A percentile compares a stretch with the other conserved stretches of the same genome.
Conservation (phyloP, 1,140 invertebrate genomes). For the Brachionus asplanchnoidis region DNA sequence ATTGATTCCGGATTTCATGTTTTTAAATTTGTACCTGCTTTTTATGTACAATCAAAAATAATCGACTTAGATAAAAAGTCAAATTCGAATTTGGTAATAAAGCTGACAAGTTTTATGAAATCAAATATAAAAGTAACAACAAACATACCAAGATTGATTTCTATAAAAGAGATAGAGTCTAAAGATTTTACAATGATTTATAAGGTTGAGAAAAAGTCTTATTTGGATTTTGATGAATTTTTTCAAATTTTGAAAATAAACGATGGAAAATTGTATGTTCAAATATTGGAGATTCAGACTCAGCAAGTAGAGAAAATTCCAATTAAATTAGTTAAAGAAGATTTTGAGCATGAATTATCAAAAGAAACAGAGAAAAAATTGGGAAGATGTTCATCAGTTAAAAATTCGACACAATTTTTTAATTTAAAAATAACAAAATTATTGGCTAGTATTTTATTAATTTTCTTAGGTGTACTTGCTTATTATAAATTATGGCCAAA, state of each 20-base stretch:
- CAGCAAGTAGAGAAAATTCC: not conserved
- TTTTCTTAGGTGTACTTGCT: too few relatives aligned
- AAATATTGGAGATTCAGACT: not conserved
- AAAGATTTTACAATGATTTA: not conserved
- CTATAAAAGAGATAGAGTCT: not conserved
- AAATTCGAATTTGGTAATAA: not conserved
- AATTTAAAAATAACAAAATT: too few relatives aligned
- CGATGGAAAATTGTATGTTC: not conserved
- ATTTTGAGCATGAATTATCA: too few relatives aligned
- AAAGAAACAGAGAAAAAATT: too few relatives aligned
- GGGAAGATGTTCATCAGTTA: too few relatives aligned
- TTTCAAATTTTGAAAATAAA: not conserved
- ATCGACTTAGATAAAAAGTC: not conserved
- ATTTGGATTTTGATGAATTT: not conserved
- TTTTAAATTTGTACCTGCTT: not conserved
- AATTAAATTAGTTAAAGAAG: not conserved
- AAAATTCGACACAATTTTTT: too few relatives aligned
- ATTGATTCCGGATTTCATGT: not conserved
- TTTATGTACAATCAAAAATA: not conserved
- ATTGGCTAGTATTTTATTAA: too few relatives aligned
- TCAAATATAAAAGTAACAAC: not conserved
- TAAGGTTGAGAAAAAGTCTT: not conserved
- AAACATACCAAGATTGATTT: not conserved
- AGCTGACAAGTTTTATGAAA: not conserved
- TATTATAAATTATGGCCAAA: too few relatives aligned